Evolutionary conservation across 2,113 vertebrate genomes (phyloP).

Genomic region (Bos javanicus): DNA sequence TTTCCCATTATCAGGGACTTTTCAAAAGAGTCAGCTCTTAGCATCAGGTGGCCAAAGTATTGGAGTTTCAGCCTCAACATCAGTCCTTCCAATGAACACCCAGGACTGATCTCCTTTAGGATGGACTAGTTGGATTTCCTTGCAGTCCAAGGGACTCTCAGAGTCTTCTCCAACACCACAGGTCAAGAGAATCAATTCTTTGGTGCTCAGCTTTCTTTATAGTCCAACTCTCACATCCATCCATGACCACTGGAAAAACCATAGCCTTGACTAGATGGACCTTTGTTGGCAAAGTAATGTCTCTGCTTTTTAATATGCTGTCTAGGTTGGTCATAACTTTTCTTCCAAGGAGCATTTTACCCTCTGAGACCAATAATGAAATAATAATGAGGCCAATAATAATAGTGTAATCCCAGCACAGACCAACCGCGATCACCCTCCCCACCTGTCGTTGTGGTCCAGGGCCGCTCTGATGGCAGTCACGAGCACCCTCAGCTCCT

Average conservation of each 20-base stretch:
- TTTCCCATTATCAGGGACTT: neutral
- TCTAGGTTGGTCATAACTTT: neutral
- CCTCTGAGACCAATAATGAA: neutral
- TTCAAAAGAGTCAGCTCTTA: neutral
- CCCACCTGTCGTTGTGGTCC: conserved; percentile 71
- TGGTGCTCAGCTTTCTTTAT: accelerated
- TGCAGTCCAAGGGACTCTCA: neutral
- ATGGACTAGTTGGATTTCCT: neutral
- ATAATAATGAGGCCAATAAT: neutral
- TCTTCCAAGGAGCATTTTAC: neutral
- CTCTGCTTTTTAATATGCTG: neutral
- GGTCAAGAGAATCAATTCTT: neutral
- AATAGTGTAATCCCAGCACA: accelerated
- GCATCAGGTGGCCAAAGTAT: neutral
- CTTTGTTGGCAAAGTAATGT: neutral
- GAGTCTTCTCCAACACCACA: neutral
- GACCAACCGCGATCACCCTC: accelerated
- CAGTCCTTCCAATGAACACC: neutral
- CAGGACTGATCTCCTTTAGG: neutral
- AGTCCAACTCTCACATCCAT: neutral
- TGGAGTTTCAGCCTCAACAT: neutral
- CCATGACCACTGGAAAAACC: neutral
- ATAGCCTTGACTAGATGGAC: neutral
- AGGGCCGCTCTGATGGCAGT: conserved; percentile 57
- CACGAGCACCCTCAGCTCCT: conserved; percentile 63